Conservation (phyloP, 2,113 vertebrate genomes). For the Speoplatyrhinus poulsoni region DNA sequence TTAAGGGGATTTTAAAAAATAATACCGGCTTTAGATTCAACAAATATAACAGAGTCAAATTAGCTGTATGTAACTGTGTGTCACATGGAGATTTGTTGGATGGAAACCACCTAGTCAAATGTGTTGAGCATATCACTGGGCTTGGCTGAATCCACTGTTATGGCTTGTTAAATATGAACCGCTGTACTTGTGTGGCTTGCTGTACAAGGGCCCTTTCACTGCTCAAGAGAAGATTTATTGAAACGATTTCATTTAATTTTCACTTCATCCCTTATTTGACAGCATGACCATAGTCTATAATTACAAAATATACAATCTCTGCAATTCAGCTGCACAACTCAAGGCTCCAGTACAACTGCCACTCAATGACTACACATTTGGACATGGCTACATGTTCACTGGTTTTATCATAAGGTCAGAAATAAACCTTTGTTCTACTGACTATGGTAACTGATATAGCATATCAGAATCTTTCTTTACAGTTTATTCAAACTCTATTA, state of each 20-base stretch:
- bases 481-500: too few relatives aligned
- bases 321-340: background rate
- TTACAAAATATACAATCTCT: conserved; percentile 22
- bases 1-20: background rate
- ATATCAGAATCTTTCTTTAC: too few relatives aligned
- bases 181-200: conserved; percentile 4
- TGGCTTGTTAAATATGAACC: conserved; percentile 14
- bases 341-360: conserved; percentile 22
- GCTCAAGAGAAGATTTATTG: conserved; percentile 21
- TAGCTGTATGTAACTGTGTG: conserved; percentile 14
- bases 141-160: conserved; percentile 8
- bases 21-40: background rate
- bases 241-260: conserved; percentile 17
- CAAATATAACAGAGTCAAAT: conserved; percentile 2
- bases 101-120: conserved; percentile 15
- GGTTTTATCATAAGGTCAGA: conserved; percentile 38
- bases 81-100: conserved; percentile 15
- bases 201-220: conserved; percentile 17
- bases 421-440: conserved; percentile 43
- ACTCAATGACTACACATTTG: conserved; percentile 20
- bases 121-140: background rate
- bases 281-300: conserved; percentile 14
- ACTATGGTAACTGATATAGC: conserved; percentile 27
- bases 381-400: conserved; percentile 20
- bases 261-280: conserved; percentile 16